phyloP scores from a whole-genome alignment of 64 coral and sea anemone genomes.

The Porites australiensis region DNA sequence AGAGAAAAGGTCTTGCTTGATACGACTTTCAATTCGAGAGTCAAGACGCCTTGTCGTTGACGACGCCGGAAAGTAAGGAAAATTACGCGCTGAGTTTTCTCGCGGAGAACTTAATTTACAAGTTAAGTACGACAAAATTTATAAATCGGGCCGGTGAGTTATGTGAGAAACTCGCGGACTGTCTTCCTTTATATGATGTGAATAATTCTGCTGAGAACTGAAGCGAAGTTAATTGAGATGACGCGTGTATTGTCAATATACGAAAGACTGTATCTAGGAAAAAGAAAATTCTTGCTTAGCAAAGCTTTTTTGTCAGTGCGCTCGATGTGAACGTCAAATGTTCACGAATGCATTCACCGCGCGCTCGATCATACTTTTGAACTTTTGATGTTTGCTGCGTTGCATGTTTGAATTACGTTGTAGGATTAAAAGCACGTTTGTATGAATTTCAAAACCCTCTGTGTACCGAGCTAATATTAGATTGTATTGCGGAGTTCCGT shows the following conservation, averaged over 20 bases:
- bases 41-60: neutral
- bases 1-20: slow-evolving; percentile 8
- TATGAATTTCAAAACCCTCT: slow-evolving; percentile 79
- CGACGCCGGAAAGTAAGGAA: neutral
- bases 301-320: slow-evolving; percentile 18
- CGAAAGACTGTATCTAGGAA: slow-evolving; percentile 40
- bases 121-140: slow-evolving; percentile 27
- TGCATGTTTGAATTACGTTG: slow-evolving; percentile 77
- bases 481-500: slow-evolving; percentile 76
- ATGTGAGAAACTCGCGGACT: slow-evolving; percentile 31
- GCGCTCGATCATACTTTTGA: slow-evolving; percentile 39
- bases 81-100: neutral
- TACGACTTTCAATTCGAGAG: slow-evolving; percentile 28
- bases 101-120: slow-evolving; percentile 34
- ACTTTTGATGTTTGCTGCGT: slow-evolving; percentile 45
- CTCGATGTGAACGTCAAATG: slow-evolving; percentile 33
- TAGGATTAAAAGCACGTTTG: slow-evolving; percentile 75
- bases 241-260: slow-evolving; percentile 46
- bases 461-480: slow-evolving; percentile 83
- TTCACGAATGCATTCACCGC: slow-evolving; percentile 41
- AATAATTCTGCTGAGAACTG: slow-evolving; percentile 17
- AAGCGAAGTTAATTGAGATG: slow-evolving; percentile 48
- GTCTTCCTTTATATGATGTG: slow-evolving; percentile 21
- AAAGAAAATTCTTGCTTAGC: slow-evolving; percentile 44
- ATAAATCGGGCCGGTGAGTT: slow-evolving; percentile 16